A percentile compares a stretch with the other conserved stretches of the same genome.
phyloP scores from a whole-genome alignment of 1,140 invertebrate genomes.

The Drosophila aff. region DNA sequence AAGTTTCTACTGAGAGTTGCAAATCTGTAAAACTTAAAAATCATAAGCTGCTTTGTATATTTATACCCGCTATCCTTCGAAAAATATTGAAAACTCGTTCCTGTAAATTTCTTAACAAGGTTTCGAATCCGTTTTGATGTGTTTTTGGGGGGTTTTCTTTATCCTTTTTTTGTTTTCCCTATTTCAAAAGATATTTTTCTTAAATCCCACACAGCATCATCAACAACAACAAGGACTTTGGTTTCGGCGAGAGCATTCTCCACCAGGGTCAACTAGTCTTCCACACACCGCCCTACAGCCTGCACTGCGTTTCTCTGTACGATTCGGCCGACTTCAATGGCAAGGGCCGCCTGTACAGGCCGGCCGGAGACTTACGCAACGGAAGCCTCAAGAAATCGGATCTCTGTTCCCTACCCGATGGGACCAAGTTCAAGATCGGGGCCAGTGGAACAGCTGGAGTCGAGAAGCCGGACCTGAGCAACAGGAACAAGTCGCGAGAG shows the following conservation, averaged over 20 bases:
- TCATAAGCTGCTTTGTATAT: not conserved
- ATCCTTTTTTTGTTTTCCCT: no score
- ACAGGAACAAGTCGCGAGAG: constrained; percentile 70
- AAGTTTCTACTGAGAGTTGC: not conserved
- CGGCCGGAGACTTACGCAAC: constrained; percentile 66
- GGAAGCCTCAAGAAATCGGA: constrained; percentile 81
- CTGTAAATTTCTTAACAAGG: not conserved
- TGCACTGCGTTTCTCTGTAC: constrained; percentile 91
- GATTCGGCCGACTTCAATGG: constrained; percentile 86
- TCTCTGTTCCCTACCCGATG: constrained; percentile 55
- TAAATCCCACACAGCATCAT: constrained; percentile 56
- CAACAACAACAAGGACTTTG: constrained; percentile 87
- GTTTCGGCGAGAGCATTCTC: constrained; percentile 97
- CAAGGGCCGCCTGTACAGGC: constrained; percentile 78
- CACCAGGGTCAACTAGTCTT: constrained; percentile 95
- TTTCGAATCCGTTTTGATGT: not conserved
- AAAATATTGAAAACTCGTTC: not conserved
- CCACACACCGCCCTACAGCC: constrained; percentile 94
- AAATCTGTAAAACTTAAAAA: not conserved
- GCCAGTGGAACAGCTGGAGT: constrained; percentile 47
- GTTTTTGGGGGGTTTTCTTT: no score
- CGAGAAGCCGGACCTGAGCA: constrained; percentile 73
- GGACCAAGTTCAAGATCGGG: constrained; percentile 74
- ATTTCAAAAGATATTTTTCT: no score
- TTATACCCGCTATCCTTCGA: not conserved